Evolutionary conservation across 1,140 invertebrate species (phyloP), one percentile per base, ranked within the genome.

Genomic region (Papilio aristodemus): DNA sequence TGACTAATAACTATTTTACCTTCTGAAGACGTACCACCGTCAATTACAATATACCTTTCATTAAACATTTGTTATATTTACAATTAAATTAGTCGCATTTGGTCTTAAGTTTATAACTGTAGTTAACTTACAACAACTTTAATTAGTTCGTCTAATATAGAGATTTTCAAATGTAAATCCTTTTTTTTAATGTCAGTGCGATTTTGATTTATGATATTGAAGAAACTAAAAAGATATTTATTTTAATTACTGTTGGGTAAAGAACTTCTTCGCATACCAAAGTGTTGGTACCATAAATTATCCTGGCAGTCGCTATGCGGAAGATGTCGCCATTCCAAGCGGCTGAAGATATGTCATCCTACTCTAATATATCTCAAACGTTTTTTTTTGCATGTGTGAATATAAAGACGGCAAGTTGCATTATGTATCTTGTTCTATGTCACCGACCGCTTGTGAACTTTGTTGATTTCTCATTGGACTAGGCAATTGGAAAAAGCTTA

Each of bases 1-100:
- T 58, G 57, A 54, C 22, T 54, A 54, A 22, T 10, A 36, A 10
- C 13, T n/a, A 27, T 58, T 58, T 58, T n/a, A 58, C 25, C 27
- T 58, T 58, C 1, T 36, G 27, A 58, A 36, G 57, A 14, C 8
- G 10, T 54, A 10, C 50, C 19, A 54, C 9, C 19, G 9, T 54
- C 13, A 4, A 32, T 36, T 32, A n/a, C 13, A 4, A 14, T 32
- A 5, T 5, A 13, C 5, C 25, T 58, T 36, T 36, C 27, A 8
- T 11, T 27, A 14, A 11, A 25, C 2, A 7, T 57, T 54, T 3
- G 7, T 1, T 54, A 25, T 4, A 6, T 25, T 54, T 54, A n/a
- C n/a, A n/a, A n/a, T n/a, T n/a, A n/a, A n/a, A n/a, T n/a, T n/a
- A n/a, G n/a, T n/a, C n/a, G n/a, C n/a, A n/a, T n/a, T n/a, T n/a